Evolutionary conservation across 2,888 invertebrate species (phyloP), one percentile per base, ranked within the genome.

Genomic region (Cheilosia vulpina): DNA sequence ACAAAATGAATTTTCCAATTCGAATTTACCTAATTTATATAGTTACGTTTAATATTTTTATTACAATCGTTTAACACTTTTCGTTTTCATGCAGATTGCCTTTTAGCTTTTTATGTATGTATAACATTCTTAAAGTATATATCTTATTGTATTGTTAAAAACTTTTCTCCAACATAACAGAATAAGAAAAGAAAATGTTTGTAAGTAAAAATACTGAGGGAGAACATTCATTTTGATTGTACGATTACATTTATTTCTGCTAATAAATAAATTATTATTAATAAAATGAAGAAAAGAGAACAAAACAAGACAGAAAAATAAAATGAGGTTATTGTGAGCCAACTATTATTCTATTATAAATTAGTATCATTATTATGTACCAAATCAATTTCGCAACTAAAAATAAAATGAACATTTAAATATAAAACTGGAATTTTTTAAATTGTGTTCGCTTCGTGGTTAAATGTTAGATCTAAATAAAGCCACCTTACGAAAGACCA

Each of bases 71-170:
- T 65, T 27, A 43, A 27, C 9, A 65, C 58, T 75, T 15, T 72
- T 71, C n/a, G 52, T 57, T 76, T 24, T 72, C 57, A 34, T 76
- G 76, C 81, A 62, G 50, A 73, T 87, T 82, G 87, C 87, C 87
- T 82, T 82, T 87, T 55, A 87, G 87, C 82, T 78, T 87, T 85
- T 82, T 82, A 82, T 82, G 82, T 82, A 82, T 82, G 82, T 81
- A 84, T 17, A 58, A 79, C 69, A 75, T 75, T 58, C 45, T 38
- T 13, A 38, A 38, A 62, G 41, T 79, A 58, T 15, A 31, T 31
- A 5, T 21, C 47, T 31, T 53, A 77, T 58, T 57, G 34, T 66
- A 77, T 69, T 77, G 85, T 82, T 81, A 69, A 52, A 58, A 63
- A 41, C n/a, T 38, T 43, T 55, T 68, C 69, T 68, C 58, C 55